Evolutionary conservation across 2,797 vertebrate genomes (phyloP).

Genomic region (Dendrocincla fuliginosa): DNA sequence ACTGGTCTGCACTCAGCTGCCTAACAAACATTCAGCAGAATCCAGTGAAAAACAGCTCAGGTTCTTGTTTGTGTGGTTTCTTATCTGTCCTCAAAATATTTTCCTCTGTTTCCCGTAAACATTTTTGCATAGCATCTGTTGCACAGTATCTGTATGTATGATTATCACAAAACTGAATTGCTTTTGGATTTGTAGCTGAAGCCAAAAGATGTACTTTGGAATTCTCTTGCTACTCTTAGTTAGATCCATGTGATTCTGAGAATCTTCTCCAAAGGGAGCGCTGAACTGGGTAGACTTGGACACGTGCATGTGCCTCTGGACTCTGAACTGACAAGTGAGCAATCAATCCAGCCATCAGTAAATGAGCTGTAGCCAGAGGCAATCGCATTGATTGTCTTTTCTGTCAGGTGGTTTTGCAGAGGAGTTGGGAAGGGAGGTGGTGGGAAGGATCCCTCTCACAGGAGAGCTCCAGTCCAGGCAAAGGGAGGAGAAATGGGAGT

Average conservation of each 20-base stretch:
- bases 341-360: constrained; percentile 2
- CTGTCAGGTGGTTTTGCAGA: neutral
- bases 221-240: neutral
- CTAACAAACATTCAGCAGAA: neutral
- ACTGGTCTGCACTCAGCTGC: neutral
- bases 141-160: neutral
- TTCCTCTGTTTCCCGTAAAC: neutral
- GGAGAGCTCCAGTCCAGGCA: neutral
- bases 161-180: neutral
- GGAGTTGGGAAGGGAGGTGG: neutral
- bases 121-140: neutral
- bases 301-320: neutral
- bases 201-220: neutral
- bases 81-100: neutral
- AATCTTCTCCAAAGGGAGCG: neutral
- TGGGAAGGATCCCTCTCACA: neutral
- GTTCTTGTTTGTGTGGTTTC: neutral
- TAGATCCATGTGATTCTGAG: neutral
- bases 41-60: neutral
- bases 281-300: neutral
- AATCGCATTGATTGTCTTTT: neutral
- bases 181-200: neutral
- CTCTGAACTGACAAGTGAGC: neutral
- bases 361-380: neutral
- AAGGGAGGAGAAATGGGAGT: neutral